Base-by-base conservation (phyloP, 2,888 invertebrate genomes). In the Herminia tarsipennalis region DNA sequence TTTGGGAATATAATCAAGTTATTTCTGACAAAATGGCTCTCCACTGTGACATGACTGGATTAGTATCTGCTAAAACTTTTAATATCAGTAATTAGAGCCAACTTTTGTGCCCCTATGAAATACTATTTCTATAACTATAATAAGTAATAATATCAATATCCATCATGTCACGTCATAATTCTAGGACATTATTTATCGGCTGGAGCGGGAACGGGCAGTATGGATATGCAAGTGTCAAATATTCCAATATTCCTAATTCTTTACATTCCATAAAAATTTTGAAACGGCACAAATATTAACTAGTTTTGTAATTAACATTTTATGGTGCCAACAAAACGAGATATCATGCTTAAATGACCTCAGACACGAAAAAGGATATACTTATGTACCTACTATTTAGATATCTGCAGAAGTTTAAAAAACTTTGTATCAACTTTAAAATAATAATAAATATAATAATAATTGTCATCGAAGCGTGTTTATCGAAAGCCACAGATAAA, bases 151-250 rank as follows among this genome's bases (percentile, higher is more conserved):
- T n/a, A n/a, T n/a, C n/a, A n/a, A n/a, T n/a, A n/a, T n/a, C n/a
- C n/a, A n/a, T n/a, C n/a, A 4, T 34, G 42, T 27, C 28, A 49
- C 49, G 17, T 41, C 32, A 34, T 36, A 13, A 37, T 34, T 21
- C 36, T 39, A 42, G 18, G 35, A 46, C 40, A 42, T 36, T 25
- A 39, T 3, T 39, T 17, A 39, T 43, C 25, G 29, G 37, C 33
- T 45, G 37, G 36, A 41, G 25, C 25, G 46, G 29, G 28, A 48
- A 41, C 39, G 55, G 20, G 39, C 33, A 44, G 51, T 48, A 40
- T 49, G 51, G 39, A 29, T 55, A 49, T 59, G 48, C 53, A 65
- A 65, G 63, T 63, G 63, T 63, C 63, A 63, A 65, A 63, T 65
- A 61, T 65, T 61, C 48, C 43, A 44, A 56, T 52, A 44, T 28